Base-by-base conservation (phyloP, 2,113 vertebrate genomes). In the Deroptyus accipitrinus region DNA sequence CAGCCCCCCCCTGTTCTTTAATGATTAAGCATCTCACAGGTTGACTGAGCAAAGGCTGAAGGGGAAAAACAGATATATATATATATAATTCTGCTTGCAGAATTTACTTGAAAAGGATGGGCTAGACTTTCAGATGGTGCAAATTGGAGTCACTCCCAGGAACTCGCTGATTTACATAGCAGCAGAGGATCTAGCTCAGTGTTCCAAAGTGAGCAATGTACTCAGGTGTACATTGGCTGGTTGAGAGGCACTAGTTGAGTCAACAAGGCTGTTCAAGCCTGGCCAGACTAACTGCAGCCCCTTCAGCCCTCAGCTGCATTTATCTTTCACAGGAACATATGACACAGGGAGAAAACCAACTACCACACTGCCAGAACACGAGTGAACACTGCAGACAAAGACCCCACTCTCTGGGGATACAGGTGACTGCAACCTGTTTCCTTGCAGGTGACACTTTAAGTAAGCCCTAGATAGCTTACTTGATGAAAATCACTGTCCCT, bases 111-210 rank as follows among this genome's bases (percentile, higher is more conserved):
- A 91, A 92, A 91, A 83, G 10, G 37, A 91, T 61, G 30, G 87
- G 81, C 42, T 67, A 96, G 76, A 82, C 83, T 75, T 92, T 94
- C 73, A 93, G 74, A 72, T 44, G 37, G 92, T 85, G 77, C 77
- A 68, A 87, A 84, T 85, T 49, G 82, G 91, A 84, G 69, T 84
- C 2, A 4, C 62, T 80, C 81, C 78, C 83, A 78, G 82, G 87
- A 94, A 94, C 90, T 95, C 13, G 1, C 95, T 89, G 86, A 95
- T 96, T 96, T 95, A 95, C 92, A 88, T 89, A 95, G 91, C 91
- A 84, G 68, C 4, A 14, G 55, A 93, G 68, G 82, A 92, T 88
- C 80, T 92, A 84, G 33, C 83, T 95, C 81, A 96, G 77, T 18
- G 1, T 42, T 81, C 62, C 77, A 41, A 79, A 93, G 73, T 69